Evolutionary conservation across 2,113 vertebrate species (phyloP).

Genomic region (Neoarius graeffei): DNA sequence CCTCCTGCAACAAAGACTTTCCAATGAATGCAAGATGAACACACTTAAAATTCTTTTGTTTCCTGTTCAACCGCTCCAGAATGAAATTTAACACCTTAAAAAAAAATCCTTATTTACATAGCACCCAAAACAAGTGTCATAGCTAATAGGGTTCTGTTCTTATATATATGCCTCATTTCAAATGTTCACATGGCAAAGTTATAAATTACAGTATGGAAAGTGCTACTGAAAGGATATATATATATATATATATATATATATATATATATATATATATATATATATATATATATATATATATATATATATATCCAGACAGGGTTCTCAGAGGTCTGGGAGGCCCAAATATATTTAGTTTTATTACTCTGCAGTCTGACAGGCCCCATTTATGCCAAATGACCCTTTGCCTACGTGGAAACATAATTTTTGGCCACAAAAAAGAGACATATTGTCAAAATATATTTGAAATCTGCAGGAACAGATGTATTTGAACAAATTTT

Average conservation of each 20-base stretch:
- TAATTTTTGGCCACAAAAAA: background rate
- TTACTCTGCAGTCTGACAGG: conserved; percentile 2
- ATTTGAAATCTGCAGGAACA: background rate
- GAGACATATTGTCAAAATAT: background rate
- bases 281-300: conserved; percentile 15
- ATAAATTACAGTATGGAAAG: conserved; percentile 13
- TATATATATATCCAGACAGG: conserved; percentile 6
- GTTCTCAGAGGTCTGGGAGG: background rate
- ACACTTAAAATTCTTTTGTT: background rate
- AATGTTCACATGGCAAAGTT: background rate
- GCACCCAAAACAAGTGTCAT: background rate
- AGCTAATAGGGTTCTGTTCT: background rate
- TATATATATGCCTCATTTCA: background rate
- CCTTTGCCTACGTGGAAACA: background rate
- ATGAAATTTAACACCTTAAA: background rate
- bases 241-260: conserved; percentile 14
- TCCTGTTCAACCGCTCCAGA: background rate
- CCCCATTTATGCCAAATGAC: background rate
- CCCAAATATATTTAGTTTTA: conserved; percentile 25
- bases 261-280: conserved; percentile 12
- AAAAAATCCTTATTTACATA: background rate
- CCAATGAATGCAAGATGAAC: background rate
- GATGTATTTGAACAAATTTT: background rate
- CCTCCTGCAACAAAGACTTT: background rate
- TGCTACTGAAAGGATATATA: conserved; percentile 20